Percentiles rank a stretch among this genome's conserved stretches.
Evolutionary conservation across 2,113 vertebrate genomes (phyloP).

Genomic region (Indicator indicator): DNA sequence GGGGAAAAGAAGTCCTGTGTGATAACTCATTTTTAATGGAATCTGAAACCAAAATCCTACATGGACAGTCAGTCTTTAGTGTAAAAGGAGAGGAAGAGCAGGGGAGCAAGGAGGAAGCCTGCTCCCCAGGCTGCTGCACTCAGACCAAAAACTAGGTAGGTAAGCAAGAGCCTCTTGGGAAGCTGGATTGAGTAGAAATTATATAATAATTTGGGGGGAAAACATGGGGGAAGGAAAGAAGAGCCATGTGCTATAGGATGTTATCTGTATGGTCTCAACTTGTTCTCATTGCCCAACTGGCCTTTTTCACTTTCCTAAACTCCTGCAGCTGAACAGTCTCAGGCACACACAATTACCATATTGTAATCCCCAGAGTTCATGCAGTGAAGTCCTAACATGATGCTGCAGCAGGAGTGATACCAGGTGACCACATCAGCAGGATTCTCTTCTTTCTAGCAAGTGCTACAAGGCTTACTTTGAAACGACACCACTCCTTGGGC

Average conservation of each 20-base stretch:
- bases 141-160: background rate
- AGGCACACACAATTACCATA: background rate
- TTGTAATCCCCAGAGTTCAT: background rate
- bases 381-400: background rate
- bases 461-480: background rate
- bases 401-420: background rate
- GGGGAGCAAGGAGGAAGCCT: background rate
- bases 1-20: background rate
- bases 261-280: background rate
- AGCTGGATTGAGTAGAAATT: background rate
- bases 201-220: background rate
- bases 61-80: background rate
- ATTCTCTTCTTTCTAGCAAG: background rate
- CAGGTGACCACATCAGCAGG: background rate
- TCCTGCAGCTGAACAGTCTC: background rate
- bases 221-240: background rate
- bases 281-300: background rate
- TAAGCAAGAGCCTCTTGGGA: background rate
- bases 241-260: background rate
- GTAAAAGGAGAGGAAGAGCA: background rate
- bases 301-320: background rate
- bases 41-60: background rate
- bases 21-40: background rate
- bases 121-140: background rate
- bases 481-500: background rate